Base-by-base conservation (phyloP, 2,113 vertebrate species). In the Climacteris rufus region DNA sequence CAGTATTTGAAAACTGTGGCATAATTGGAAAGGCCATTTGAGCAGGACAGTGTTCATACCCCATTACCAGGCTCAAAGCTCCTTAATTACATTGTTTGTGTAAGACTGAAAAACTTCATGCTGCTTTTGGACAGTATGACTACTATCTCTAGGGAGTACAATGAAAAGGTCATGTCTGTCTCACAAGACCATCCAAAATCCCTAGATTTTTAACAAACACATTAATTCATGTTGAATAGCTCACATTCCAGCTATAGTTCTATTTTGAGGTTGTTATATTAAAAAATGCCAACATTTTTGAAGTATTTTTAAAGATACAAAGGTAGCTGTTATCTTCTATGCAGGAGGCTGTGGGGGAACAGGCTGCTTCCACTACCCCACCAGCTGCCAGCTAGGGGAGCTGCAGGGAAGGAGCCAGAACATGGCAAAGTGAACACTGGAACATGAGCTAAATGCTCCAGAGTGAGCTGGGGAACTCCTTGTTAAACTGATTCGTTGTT, bases 161-260 rank as follows among this genome's bases (percentile, higher is more conserved):
- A 50, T 22, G 53, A 61, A 82, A 96, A 97, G 92, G 96, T 91
- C 85, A 91, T 53, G 63, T 11, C 50, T 80, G 39, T 95, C 85
- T 90, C 95, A 84, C 56, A 72, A 83, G 59, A 74, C 37, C 70
- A 69, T 50, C 28, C 81, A 59, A 85, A 93, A 56, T 45, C 53
- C 40, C 66, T 52, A 53, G 66, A 65, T 91, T 94, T 91, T 86
- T 83, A 83, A 83, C 82, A 90, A 90, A 90, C 81, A 80, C 33
- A 83, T 76, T 83, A 92, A 92, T 92, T 76, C 79, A 94, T 83
- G 68, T 33, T 87, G 87, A 93, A 79, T 61, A 93, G 50, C 47
- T 93, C 56, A 47, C 72, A 81, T 95, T 83, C 86, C 76, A 70
- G 52, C 54, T 74, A 70, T 15, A 27, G 68, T 35, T 93, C 83